A percentile compares a stretch with the other conserved stretches of the same genome.
Evolutionary conservation across 2,113 vertebrate species (phyloP).

Genomic region (Hippopotamus amphibius): DNA sequence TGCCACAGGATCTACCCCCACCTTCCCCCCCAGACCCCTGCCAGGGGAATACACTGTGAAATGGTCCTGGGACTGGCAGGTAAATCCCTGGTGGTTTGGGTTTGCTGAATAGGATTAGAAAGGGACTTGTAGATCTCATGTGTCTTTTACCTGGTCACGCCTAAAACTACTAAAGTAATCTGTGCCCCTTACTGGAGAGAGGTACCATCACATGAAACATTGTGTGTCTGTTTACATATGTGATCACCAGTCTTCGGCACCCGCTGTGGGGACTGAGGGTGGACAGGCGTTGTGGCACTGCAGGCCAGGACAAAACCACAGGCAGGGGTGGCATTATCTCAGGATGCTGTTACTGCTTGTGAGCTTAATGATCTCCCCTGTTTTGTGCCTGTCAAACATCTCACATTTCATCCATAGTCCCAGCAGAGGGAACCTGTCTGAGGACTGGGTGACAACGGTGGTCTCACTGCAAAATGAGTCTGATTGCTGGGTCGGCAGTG

Average conservation of each 20-base stretch:
- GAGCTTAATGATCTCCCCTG: neutral
- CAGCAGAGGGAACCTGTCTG: neutral
- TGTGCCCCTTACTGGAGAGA: neutral
- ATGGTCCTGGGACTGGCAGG: neutral
- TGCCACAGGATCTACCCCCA: neutral
- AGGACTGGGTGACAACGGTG: neutral
- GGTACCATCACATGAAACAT: neutral
- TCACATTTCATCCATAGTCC: neutral
- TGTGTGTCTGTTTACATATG: neutral
- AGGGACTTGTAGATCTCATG: neutral
- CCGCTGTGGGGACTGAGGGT: neutral
- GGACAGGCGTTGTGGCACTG: neutral
- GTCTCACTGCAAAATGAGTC: neutral
- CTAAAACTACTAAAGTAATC: neutral
- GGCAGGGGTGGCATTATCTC: neutral
- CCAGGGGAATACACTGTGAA: neutral
- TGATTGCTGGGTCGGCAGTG: neutral
- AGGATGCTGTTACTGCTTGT: neutral
- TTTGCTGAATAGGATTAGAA: neutral
- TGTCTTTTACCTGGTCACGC: neutral
- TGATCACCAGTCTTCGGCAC: rapidly evolving
- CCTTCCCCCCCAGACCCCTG: rapidly evolving
- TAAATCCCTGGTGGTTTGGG: neutral
- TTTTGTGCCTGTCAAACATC: neutral
- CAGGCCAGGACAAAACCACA: neutral